Evolutionary conservation across 2,113 vertebrate genomes (phyloP).

Genomic region (Stomatorhinus ivindoensis): DNA sequence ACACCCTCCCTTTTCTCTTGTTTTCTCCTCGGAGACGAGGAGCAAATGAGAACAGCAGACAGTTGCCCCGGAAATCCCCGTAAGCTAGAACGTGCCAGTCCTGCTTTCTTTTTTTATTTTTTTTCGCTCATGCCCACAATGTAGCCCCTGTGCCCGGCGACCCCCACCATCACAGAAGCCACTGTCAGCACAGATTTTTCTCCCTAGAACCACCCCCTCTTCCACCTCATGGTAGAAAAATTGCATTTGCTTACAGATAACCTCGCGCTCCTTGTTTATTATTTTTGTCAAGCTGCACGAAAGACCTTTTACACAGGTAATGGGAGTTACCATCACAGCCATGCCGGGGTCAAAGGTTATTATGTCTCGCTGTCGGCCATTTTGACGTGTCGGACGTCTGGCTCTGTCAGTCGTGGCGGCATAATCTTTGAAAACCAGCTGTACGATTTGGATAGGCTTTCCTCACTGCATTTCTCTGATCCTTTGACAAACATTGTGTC

Average conservation of each 20-base stretch:
- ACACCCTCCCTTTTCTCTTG: neutral
- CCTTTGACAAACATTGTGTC: neutral
- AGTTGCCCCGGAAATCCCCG: conserved; percentile 18
- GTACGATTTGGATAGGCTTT: neutral
- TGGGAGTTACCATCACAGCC: neutral
- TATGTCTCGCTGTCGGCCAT: too few relatives aligned
- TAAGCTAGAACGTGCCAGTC: neutral
- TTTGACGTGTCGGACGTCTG: neutral
- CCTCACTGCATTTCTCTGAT: neutral
- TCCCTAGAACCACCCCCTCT: neutral
- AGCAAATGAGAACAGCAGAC: conserved; percentile 1
- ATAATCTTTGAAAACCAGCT: neutral
- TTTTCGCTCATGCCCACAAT: conserved; percentile 31
- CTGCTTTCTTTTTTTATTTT: conserved; percentile 9
- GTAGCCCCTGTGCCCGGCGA: conserved; percentile 28
- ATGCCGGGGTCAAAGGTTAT: neutral
- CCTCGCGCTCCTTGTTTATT: neutral
- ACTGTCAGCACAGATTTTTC: neutral
- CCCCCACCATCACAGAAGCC: conserved; percentile 17
- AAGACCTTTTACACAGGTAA: neutral
- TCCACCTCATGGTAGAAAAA: neutral
- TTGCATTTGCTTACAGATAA: neutral
- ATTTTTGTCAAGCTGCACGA: neutral
- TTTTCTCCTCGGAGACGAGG: conserved; percentile 1
- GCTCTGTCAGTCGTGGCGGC: neutral